These are phyloP conservation scores for Sus cebifrons DNA, from an alignment of 2,797 vertebrate species.

Conservation along the genomic window DNA sequence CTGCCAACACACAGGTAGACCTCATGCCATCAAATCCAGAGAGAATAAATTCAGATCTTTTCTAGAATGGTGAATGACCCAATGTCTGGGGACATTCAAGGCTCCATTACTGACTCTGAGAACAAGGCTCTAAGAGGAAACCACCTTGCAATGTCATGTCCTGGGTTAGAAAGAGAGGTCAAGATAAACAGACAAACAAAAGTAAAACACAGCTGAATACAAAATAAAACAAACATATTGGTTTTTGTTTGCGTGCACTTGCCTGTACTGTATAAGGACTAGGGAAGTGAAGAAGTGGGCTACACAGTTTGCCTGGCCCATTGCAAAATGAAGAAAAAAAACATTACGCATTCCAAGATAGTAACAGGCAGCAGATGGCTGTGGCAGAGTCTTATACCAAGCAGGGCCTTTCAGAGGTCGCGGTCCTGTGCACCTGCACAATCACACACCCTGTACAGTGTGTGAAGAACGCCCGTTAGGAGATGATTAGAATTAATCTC, in stretches of 20 bases:
- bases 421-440: background rate
- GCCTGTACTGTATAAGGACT: background rate
- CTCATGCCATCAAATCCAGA: background rate
- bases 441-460: background rate
- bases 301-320: background rate
- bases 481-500: background rate
- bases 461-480: background rate
- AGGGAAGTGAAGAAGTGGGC: background rate
- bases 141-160: background rate
- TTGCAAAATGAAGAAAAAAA: background rate
- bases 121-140: slow-evolving; percentile 6
- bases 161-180: slow-evolving; percentile 22
- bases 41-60: slow-evolving; percentile 24
- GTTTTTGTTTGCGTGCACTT: background rate
- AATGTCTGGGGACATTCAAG: background rate
- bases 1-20: background rate
- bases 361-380: background rate
- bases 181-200: background rate
- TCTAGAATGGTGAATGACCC: background rate
- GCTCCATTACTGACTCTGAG: background rate
- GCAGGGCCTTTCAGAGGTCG: background rate
- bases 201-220: background rate
- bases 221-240: background rate
- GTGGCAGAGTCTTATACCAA: background rate
- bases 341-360: background rate